These are phyloP conservation scores for Harpalus rufipes DNA, from an alignment of 2,888 invertebrate species.

Conservation along the genomic window DNA sequence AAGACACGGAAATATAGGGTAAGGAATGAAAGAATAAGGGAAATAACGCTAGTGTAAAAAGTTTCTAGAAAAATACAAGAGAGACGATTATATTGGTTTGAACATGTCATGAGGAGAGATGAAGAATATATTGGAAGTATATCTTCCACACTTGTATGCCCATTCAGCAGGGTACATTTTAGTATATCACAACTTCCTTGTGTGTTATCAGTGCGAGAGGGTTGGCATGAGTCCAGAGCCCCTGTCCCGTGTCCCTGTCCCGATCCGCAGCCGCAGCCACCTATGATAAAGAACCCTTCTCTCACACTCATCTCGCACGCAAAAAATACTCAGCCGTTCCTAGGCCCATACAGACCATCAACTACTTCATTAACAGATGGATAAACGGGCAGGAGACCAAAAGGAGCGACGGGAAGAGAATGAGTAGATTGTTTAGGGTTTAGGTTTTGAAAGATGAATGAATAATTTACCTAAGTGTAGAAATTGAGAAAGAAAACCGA, in stretches of 20 bases:
- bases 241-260: not conserved
- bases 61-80: too few relatives aligned
- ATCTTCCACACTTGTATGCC: not conserved
- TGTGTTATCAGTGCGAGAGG: conserved; percentile 17
- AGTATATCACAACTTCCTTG: not conserved
- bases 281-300: conserved; percentile 55
- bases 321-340: conserved; percentile 19
- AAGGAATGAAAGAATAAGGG: too few relatives aligned
- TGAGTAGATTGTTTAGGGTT: not conserved
- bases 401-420: not conserved
- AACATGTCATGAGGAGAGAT: too few relatives aligned
- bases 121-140: too few relatives aligned
- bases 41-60: too few relatives aligned
- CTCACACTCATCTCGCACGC: conserved; percentile 22
- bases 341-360: conserved; percentile 10
- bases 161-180: not conserved
- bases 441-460: not conserved
- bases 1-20: too few relatives aligned
- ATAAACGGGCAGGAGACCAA: not conserved
- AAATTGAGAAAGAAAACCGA: too few relatives aligned
- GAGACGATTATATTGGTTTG: too few relatives aligned
- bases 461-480: too few relatives aligned
- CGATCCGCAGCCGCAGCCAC: conserved; percentile 17
- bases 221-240: conserved; percentile 29
- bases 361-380: conserved; percentile 26